phyloP scores from a whole-genome alignment of 2,888 invertebrate genomes.

The Heteropelma amictum region DNA sequence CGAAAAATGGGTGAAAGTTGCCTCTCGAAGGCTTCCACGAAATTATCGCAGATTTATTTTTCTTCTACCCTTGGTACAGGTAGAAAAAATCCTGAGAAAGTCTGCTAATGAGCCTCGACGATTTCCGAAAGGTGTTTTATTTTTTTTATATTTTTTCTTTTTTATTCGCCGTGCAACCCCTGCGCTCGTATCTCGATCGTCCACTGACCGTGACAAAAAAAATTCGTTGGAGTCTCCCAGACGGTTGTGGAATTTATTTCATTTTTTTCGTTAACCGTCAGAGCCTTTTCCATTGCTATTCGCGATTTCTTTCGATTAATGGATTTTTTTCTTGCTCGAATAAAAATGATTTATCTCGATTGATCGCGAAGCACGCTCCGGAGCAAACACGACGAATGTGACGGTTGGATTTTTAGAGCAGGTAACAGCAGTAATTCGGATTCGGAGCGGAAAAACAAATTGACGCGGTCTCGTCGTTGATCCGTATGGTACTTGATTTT shows the following conservation, averaged over 20 bases:
- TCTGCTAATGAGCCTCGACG: constrained; percentile 17
- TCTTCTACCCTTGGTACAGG: constrained; percentile 9
- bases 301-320: neutral
- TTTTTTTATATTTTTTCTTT: too few species aligned
- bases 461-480: too few species aligned
- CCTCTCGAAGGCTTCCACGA: neutral
- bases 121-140: constrained; percentile 10
- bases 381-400: neutral
- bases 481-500: neutral
- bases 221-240: constrained; percentile 7
- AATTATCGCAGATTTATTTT: constrained; percentile 8
- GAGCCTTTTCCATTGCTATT: constrained; percentile 5
- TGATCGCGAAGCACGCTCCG: too few species aligned
- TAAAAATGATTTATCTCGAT: neutral
- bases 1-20: neutral
- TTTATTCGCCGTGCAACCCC: too few species aligned
- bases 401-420: neutral
- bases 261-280: constrained; percentile 36
- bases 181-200: neutral
- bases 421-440: neutral
- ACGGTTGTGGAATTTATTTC: constrained; percentile 14
- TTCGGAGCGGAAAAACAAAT: too few species aligned
- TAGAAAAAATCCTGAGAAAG: constrained; percentile 39
- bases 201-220: neutral
- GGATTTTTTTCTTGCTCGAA: neutral